Conservation (phyloP, 1,140 invertebrate genomes). For the Chymomyza costata region DNA sequence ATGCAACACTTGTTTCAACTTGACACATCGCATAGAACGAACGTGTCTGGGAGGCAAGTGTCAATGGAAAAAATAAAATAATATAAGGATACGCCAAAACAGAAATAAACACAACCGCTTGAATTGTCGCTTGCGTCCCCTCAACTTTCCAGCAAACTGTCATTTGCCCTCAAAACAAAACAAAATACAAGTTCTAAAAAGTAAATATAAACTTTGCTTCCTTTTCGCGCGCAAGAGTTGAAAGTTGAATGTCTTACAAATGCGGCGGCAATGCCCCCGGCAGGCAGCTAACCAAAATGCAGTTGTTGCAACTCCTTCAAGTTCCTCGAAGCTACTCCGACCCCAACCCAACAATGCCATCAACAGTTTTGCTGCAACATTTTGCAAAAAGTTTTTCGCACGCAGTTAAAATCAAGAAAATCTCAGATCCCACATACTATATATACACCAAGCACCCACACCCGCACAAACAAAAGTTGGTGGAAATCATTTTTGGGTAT, state of each 20-base stretch:
- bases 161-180: slow-evolving; percentile 12
- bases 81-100: too few species aligned
- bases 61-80: too few species aligned
- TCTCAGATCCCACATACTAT: too few species aligned
- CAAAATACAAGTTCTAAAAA: not conserved
- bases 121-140: too few species aligned
- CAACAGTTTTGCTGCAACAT: not conserved
- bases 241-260: slow-evolving; percentile 68
- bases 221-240: slow-evolving; percentile 50
- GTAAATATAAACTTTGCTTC: slow-evolving; percentile 13
- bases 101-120: too few species aligned
- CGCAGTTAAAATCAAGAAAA: slow-evolving; percentile 46
- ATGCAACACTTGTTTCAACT: slow-evolving; percentile 42
- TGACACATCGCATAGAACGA: not conserved
- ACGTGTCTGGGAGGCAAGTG: not conserved
- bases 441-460: slow-evolving; percentile 13
- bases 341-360: too few species aligned
- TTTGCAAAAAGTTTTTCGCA: slow-evolving; percentile 51
- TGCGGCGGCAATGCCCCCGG: slow-evolving; percentile 59
- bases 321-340: not conserved
- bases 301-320: slow-evolving; percentile 21
- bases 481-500: slow-evolving; percentile 43
- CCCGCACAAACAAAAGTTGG: too few species aligned
- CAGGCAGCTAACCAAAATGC: slow-evolving; percentile 29
- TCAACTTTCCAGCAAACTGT: too few species aligned